These are phyloP conservation scores for Florisuga fusca DNA, from an alignment of 2,797 vertebrate species.

Conservation along the genomic window DNA sequence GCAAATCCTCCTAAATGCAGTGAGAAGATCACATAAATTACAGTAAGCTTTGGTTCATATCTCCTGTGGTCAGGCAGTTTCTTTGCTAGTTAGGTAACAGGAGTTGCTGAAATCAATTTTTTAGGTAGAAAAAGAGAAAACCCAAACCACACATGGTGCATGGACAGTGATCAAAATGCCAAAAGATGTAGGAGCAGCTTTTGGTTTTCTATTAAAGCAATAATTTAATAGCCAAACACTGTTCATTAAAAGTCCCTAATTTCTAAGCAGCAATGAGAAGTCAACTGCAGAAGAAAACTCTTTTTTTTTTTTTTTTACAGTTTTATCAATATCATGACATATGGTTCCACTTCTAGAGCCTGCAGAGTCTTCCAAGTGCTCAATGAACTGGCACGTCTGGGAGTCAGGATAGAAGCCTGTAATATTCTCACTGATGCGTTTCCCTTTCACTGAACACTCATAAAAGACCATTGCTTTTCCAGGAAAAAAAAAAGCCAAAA, in stretches of 20 bases:
- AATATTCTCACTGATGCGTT: not conserved
- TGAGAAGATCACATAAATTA: not conserved
- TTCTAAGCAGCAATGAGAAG: not conserved
- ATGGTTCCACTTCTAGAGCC: not conserved
- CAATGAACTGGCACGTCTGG: not conserved
- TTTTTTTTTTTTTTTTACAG: not conserved
- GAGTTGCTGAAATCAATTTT: not conserved
- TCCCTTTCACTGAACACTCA: not conserved
- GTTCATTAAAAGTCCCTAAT: not conserved
- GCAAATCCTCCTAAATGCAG: conserved; percentile 35
- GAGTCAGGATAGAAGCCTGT: not conserved
- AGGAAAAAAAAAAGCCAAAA: not conserved
- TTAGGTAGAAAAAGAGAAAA: not conserved
- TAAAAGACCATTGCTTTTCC: not conserved
- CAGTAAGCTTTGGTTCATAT: not conserved
- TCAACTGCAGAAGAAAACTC: not conserved
- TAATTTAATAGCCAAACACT: not conserved
- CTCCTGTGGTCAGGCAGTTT: not conserved
- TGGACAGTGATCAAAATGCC: not conserved
- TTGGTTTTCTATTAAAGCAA: not conserved
- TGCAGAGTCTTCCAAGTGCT: not conserved
- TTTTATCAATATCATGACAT: conserved; percentile 37
- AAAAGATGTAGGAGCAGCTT: not conserved
- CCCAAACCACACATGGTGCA: not conserved
- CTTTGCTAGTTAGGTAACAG: not conserved